Conservation (phyloP, 1,140 invertebrate genomes). For the Nebria ingens region DNA sequence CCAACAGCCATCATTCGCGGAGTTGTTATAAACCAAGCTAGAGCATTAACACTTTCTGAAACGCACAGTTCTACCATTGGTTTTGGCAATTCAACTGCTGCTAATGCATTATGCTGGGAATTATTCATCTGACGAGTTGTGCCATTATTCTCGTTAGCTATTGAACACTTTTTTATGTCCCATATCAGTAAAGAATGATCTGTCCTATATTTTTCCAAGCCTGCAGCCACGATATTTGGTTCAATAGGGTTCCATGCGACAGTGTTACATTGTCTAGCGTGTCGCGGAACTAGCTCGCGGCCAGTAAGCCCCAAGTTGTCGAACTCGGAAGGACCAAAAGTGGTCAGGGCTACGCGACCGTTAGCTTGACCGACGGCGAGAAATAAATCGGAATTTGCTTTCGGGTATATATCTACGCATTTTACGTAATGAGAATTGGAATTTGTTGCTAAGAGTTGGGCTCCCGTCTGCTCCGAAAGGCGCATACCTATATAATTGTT, state of each 20-base stretch:
- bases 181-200: conserved; percentile 72
- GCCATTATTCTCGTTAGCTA: conserved; percentile 29
- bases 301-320: conserved; percentile 57
- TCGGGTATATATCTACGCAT: conserved; percentile 69
- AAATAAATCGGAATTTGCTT: conserved; percentile 59
- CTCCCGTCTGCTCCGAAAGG: conserved; percentile 53
- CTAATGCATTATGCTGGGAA: conserved; percentile 15
- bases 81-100: conserved; percentile 35
- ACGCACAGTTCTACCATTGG: conserved; percentile 57
- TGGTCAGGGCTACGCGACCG: conserved; percentile 72
- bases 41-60: conserved; percentile 72
- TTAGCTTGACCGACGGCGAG: conserved; percentile 76
- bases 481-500: conserved; percentile 44
- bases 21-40: conserved; percentile 73
- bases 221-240: conserved; percentile 68
- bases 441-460: conserved; percentile 55
- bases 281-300: conserved; percentile 70
- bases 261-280: conserved; percentile 74
- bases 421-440: conserved; percentile 57
- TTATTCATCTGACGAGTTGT: conserved; percentile 17
- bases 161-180: conserved; percentile 53
- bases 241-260: conserved; percentile 84
- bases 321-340: conserved; percentile 59
- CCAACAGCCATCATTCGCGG: conserved; percentile 68
- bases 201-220: conserved; percentile 76